A percentile compares a stretch with the other conserved stretches of the same genome.
phyloP scores from a whole-genome alignment of 2,888 invertebrate genomes.

The Drosophila hamatofila region DNA sequence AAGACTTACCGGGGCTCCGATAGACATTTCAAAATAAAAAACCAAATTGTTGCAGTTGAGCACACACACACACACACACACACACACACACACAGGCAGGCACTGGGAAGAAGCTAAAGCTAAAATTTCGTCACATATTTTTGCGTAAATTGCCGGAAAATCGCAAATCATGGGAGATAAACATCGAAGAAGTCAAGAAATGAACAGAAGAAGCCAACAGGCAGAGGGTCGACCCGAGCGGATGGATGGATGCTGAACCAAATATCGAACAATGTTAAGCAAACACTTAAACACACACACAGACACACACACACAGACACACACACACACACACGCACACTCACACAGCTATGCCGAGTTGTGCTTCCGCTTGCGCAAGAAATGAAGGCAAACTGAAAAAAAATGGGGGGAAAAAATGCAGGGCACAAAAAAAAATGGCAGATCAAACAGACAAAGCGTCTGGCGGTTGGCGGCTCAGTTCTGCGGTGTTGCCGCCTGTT shows the following conservation, averaged over 20 bases:
- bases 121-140: slow-evolving; percentile 82
- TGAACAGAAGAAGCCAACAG: slow-evolving; percentile 64
- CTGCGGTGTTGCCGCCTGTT: slow-evolving; percentile 72
- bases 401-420: slow-evolving; percentile 40
- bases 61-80: slow-evolving; percentile 30
- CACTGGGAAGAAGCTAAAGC: slow-evolving; percentile 17
- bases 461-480: slow-evolving; percentile 63
- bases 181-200: slow-evolving; percentile 80
- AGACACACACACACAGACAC: slow-evolving; percentile 27
- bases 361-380: slow-evolving; percentile 72
- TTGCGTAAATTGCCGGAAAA: slow-evolving; percentile 83
- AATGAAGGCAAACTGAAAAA: slow-evolving; percentile 33
- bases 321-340: slow-evolving; percentile 28
- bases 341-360: slow-evolving; percentile 55
- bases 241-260: slow-evolving; percentile 60
- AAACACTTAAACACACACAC: slow-evolving; percentile 57
- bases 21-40: slow-evolving; percentile 66
- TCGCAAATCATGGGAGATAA: slow-evolving; percentile 81
- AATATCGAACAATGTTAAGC: slow-evolving; percentile 80
- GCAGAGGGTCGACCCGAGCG: slow-evolving; percentile 13
- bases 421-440: slow-evolving; percentile 44
- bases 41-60: slow-evolving; percentile 70
- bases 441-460: slow-evolving; percentile 54
- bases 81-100: slow-evolving; percentile 5
- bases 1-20: slow-evolving; percentile 21